phyloP scores from a whole-genome alignment of 2,797 vertebrate species.

The Siniperca obscura region DNA sequence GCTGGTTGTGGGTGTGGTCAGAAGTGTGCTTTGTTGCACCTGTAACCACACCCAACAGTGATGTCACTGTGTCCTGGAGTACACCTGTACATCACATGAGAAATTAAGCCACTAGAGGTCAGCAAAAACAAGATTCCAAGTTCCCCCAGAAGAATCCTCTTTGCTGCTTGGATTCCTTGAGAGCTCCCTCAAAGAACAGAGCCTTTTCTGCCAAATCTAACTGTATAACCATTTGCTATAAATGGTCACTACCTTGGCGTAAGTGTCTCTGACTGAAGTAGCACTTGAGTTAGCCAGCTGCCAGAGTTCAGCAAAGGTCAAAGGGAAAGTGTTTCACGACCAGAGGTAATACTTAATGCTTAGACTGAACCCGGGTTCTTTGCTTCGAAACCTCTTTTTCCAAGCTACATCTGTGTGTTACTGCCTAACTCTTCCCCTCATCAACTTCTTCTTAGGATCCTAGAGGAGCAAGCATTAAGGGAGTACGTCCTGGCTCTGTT shows the following conservation, averaged over 20 bases:
- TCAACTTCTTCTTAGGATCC: conserved; percentile 81
- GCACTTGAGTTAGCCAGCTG: too few relatives aligned
- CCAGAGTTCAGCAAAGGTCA: not conserved
- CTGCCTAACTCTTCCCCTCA: not conserved
- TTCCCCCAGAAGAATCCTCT: not conserved
- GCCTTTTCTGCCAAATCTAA: not conserved
- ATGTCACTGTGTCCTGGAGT: too few relatives aligned
- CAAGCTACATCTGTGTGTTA: not conserved
- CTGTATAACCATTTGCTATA: not conserved
- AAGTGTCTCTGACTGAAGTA: not conserved
- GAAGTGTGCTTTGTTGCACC: too few relatives aligned
- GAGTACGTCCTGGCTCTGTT: conserved; percentile 95
- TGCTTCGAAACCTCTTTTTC: not conserved
- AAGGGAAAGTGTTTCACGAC: not conserved
- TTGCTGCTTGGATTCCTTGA: not conserved
- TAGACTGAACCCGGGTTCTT: too few relatives aligned
- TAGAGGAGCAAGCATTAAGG: conserved; percentile 92
- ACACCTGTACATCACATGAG: too few relatives aligned
- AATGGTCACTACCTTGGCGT: not conserved
- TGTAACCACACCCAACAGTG: too few relatives aligned
- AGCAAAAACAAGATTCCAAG: not conserved
- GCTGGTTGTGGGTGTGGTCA: too few relatives aligned
- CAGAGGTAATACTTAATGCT: not conserved
- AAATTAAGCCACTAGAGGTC: too few relatives aligned
- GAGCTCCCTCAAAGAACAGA: not conserved